Evolutionary conservation across 1,140 invertebrate species (phyloP).

Genomic region (Amyelois transitella): DNA sequence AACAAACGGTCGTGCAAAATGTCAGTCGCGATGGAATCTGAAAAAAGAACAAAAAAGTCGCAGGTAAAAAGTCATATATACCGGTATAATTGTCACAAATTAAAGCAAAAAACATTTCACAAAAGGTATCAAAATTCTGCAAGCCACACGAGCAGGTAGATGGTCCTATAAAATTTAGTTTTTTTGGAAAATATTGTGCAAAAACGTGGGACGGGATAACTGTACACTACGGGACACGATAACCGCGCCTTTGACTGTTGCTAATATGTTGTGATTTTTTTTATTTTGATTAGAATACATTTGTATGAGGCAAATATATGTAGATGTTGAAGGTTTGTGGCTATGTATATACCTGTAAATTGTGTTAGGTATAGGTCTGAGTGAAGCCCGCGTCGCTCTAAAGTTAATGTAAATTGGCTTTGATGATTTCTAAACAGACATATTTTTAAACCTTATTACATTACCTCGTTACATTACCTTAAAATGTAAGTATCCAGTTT

Average conservation of each 20-base stretch:
- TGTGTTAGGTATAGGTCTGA: too few species aligned
- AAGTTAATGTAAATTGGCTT: too few species aligned
- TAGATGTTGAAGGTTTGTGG: too few species aligned
- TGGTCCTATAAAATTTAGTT: conserved; percentile 53
- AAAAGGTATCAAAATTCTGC: conserved; percentile 73
- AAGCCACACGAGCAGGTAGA: conserved; percentile 74
- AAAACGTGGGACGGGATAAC: conserved; percentile 69
- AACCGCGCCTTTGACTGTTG: conserved; percentile 8
- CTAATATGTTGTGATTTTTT: neutral
- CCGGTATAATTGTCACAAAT: conserved; percentile 74
- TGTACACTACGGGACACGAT: conserved; percentile 45
- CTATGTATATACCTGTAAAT: too few species aligned
- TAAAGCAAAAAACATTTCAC: conserved; percentile 68
- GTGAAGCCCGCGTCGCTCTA: too few species aligned
- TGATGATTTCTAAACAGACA: too few species aligned
- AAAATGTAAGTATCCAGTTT: too few species aligned
- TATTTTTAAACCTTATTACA: too few species aligned
- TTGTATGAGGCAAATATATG: too few species aligned
- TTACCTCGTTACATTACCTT: too few species aligned
- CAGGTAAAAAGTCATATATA: conserved; percentile 74
- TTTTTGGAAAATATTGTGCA: conserved; percentile 60
- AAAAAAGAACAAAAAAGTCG: conserved; percentile 44
- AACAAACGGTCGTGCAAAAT: conserved; percentile 64
- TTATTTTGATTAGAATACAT: neutral
- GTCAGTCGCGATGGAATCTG: conserved; percentile 37